Percentiles rank a stretch among this genome's conserved stretches.
These are phyloP conservation scores for Archips crataeganus DNA, from an alignment of 2,888 invertebrate species.

Conservation along the genomic window DNA sequence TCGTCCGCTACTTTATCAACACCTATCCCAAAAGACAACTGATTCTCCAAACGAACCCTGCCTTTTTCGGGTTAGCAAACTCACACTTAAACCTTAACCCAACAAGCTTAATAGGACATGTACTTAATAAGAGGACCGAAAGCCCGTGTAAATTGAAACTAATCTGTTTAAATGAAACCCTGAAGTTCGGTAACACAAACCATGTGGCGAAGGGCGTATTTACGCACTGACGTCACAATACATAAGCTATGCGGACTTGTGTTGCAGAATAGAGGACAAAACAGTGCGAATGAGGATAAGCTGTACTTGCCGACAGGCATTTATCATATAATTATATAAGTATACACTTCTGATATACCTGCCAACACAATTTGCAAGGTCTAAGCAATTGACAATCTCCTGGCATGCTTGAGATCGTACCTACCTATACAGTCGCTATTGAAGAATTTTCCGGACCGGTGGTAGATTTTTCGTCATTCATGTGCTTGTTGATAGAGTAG, in stretches of 20 bases:
- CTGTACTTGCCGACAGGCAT: not conserved
- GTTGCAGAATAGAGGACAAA: not conserved
- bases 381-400: conserved; percentile 10
- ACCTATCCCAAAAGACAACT: no score
- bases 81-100: conserved; percentile 7
- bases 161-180: conserved; percentile 49
- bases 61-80: not conserved
- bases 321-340: not conserved
- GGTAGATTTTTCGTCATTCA: no score
- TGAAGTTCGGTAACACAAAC: conserved; percentile 37
- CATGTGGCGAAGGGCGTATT: conserved; percentile 31
- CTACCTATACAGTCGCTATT: not conserved
- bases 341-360: no score
- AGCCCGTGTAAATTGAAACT: conserved; percentile 46
- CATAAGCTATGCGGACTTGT: not conserved
- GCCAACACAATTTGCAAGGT: not conserved
- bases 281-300: conserved; percentile 4
- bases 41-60: not conserved
- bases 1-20: no score
- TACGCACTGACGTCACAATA: not conserved
- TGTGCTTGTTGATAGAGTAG: no score
- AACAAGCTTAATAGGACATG: conserved; percentile 15
- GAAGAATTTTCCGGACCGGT: no score
- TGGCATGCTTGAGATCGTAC: not conserved
- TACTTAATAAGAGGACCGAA: conserved; percentile 40